phyloP scores from a whole-genome alignment of 2,888 invertebrate genomes.

The Pteria penguin region DNA sequence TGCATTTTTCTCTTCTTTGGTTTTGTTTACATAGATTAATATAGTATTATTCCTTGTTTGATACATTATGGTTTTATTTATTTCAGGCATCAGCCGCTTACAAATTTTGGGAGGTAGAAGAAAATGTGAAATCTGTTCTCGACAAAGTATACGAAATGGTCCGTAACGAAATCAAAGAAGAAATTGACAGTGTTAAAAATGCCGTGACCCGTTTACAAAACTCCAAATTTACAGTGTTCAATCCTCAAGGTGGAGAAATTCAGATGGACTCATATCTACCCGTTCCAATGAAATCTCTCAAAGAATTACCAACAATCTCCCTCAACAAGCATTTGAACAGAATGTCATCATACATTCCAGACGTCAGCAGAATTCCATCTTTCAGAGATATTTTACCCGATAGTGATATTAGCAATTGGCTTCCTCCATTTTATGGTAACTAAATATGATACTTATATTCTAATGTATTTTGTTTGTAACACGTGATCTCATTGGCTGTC shows the following conservation, averaged over 20 bases:
- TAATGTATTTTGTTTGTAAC: background rate
- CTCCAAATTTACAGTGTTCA: conserved; percentile 51
- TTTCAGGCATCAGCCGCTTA: conserved; percentile 60
- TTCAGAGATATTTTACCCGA: conserved; percentile 83
- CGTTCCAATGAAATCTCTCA: conserved; percentile 51
- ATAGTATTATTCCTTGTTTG: background rate
- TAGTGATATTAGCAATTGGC: conserved; percentile 87
- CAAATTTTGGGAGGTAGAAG: conserved; percentile 65
- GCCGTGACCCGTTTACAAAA: conserved; percentile 28
- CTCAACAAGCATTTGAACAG: conserved; percentile 40
- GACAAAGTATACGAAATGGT: conserved; percentile 35
- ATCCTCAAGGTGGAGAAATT: conserved; percentile 55
- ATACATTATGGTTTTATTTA: background rate
- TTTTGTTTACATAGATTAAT: too few relatives aligned
- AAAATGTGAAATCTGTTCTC: conserved; percentile 46
- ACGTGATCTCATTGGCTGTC: too few relatives aligned
- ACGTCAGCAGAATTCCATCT: conserved; percentile 16
- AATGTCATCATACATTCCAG: conserved; percentile 42
- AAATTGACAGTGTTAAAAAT: conserved; percentile 44
- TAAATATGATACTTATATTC: conserved; percentile 36
- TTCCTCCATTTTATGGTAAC: conserved; percentile 92
- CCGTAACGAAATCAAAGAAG: conserved; percentile 49
- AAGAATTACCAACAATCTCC: conserved; percentile 42
- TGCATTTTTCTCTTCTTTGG: too few relatives aligned
- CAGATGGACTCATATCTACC: conserved; percentile 52